Evolutionary conservation across 2,797 vertebrate species (phyloP).

Genomic region (Cyprinella venusta): DNA sequence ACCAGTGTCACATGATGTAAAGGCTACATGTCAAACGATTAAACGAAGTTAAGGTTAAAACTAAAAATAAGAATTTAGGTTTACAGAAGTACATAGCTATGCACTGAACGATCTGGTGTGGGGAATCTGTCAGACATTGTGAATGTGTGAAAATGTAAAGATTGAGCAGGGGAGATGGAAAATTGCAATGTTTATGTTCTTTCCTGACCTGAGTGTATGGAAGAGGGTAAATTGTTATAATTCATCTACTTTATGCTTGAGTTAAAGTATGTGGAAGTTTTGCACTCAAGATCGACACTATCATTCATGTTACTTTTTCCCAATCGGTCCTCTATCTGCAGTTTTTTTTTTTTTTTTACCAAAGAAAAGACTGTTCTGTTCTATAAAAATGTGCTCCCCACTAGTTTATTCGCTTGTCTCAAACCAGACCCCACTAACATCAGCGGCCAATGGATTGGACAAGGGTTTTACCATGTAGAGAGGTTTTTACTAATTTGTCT

Average conservation of each 20-base stretch:
- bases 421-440: background rate
- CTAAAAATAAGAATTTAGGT: no score
- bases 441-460: no score
- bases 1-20: background rate
- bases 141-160: background rate
- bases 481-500: background rate
- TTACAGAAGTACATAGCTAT: background rate
- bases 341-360: background rate
- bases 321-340: background rate
- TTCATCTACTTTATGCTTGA: background rate
- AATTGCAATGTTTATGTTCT: background rate
- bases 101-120: no score
- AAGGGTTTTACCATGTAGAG: background rate
- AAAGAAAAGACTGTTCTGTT: background rate
- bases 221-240: background rate
- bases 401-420: background rate
- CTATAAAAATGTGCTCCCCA: background rate
- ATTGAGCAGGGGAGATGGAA: background rate
- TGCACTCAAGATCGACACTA: background rate
- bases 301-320: background rate
- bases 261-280: background rate
- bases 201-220: background rate
- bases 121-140: background rate
- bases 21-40: background rate
- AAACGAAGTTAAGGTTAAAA: background rate